phyloP scores from a whole-genome alignment of 2,888 invertebrate species.

The Ochropleura leucogaster region DNA sequence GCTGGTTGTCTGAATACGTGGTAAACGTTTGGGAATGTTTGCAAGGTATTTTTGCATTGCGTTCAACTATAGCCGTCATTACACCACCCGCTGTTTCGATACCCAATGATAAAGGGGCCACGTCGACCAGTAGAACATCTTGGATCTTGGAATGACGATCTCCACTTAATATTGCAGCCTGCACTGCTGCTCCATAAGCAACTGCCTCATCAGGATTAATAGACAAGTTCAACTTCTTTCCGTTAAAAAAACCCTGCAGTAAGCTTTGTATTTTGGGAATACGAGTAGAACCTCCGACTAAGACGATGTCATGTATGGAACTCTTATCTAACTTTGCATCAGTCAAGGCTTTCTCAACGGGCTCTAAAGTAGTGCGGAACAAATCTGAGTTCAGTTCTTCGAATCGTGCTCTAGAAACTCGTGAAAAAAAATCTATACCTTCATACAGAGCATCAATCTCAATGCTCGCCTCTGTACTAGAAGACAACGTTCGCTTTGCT shows the following conservation, averaged over 20 bases:
- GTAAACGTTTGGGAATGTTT: slow-evolving; percentile 94
- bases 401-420: slow-evolving; percentile 93
- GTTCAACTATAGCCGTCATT: slow-evolving; percentile 94
- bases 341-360: slow-evolving; percentile 94
- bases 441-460: slow-evolving; percentile 94
- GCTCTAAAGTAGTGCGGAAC: slow-evolving; percentile 93
- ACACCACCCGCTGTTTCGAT: slow-evolving; percentile 95
- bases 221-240: slow-evolving; percentile 93
- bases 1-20: slow-evolving; percentile 95
- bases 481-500: slow-evolving; percentile 94
- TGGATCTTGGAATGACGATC: slow-evolving; percentile 94
- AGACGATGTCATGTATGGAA: slow-evolving; percentile 94
- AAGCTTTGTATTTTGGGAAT: slow-evolving; percentile 95
- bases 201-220: slow-evolving; percentile 96
- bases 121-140: slow-evolving; percentile 91
- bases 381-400: slow-evolving; percentile 94
- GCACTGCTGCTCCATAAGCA: slow-evolving; percentile 94
- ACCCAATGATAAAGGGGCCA: slow-evolving; percentile 92
- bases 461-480: slow-evolving; percentile 93
- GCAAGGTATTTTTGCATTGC: slow-evolving; percentile 93
- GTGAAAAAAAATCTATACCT: slow-evolving; percentile 92
- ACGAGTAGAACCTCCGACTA: slow-evolving; percentile 95
- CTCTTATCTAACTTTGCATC: slow-evolving; percentile 95
- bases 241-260: slow-evolving; percentile 93
- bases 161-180: slow-evolving; percentile 93